Percentiles rank a stretch among this genome's conserved stretches.
These are phyloP conservation scores for Temnothorax unifasciatus DNA, from an alignment of 2,888 invertebrate species.

Conservation along the genomic window DNA sequence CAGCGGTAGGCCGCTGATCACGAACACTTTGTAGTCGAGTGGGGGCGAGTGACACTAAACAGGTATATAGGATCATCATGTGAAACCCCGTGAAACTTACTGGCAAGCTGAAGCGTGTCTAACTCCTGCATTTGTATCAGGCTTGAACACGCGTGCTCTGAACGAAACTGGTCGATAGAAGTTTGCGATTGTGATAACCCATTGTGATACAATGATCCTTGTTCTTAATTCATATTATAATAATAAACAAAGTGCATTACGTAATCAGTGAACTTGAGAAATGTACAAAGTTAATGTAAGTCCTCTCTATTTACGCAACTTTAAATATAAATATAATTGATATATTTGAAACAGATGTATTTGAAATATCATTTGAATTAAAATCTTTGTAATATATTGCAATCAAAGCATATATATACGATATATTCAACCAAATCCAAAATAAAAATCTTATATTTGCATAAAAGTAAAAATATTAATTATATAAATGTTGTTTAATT, in stretches of 20 bases:
- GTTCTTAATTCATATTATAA: neutral
- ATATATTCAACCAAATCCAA: neutral
- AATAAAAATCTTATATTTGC: conserved; percentile 1
- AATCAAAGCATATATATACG: conserved; percentile 7
- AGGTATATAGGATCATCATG: conserved; percentile 34
- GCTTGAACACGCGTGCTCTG: conserved; percentile 30
- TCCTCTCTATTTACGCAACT: neutral
- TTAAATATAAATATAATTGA: neutral
- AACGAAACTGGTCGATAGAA: conserved; percentile 10
- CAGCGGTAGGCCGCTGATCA: conserved; percentile 60
- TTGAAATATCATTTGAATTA: neutral
- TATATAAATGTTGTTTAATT: conserved; percentile 51
- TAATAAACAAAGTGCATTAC: conserved; percentile 17
- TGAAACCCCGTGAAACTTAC: conserved; percentile 49
- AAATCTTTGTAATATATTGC: neutral
- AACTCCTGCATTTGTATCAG: conserved; percentile 44
- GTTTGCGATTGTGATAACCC: conserved; percentile 34
- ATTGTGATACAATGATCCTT: conserved; percentile 35
- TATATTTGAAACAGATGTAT: neutral
- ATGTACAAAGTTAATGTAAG: conserved; percentile 27
- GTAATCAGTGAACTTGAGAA: conserved; percentile 22
- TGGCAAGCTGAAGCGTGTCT: conserved; percentile 51
- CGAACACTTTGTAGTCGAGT: conserved; percentile 65
- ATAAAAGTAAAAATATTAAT: neutral
- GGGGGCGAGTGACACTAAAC: conserved; percentile 61